These are phyloP conservation scores for Vanessa atalanta DNA, from an alignment of 1,140 invertebrate species.

Conservation along the genomic window DNA sequence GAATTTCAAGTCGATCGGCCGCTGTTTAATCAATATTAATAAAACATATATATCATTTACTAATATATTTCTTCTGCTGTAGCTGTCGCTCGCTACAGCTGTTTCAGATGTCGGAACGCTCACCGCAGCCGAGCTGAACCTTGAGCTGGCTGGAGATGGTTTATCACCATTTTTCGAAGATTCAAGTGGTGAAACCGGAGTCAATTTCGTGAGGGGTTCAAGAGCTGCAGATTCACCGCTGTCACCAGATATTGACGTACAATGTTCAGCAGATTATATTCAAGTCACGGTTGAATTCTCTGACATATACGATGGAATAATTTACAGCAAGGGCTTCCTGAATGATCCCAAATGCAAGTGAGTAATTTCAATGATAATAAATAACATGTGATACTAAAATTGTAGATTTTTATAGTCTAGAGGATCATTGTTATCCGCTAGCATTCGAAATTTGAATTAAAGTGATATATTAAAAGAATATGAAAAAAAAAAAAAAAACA, in stretches of 20 bases:
- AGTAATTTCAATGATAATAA: constrained; percentile 46
- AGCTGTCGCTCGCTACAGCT: constrained; percentile 80
- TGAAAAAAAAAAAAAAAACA: too few relatives aligned
- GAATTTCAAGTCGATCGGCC: too few relatives aligned
- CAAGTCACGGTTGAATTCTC: constrained; percentile 85
- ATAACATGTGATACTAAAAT: not conserved
- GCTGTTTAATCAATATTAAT: too few relatives aligned
- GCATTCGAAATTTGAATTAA: too few relatives aligned
- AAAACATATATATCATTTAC: not conserved
- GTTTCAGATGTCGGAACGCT: constrained; percentile 71
- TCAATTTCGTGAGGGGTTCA: constrained; percentile 72
- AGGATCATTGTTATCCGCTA: too few relatives aligned
- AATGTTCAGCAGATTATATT: constrained; percentile 83
- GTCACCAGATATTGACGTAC: constrained; percentile 82
- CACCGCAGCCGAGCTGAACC: constrained; percentile 73
- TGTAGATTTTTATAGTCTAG: too few relatives aligned
- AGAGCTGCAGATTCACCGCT: constrained; percentile 63
- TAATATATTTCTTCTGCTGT: constrained; percentile 37
- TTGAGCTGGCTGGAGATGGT: constrained; percentile 63
- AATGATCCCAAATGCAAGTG: constrained; percentile 85
- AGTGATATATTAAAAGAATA: too few relatives aligned
- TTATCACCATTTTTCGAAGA: constrained; percentile 72
- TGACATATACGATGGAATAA: constrained; percentile 85
- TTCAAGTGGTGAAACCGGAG: constrained; percentile 65
- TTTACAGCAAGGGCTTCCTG: constrained; percentile 87